A percentile compares a stretch with the other conserved stretches of the same genome.
Evolutionary conservation across 2,113 vertebrate species (phyloP).

Genomic region (Dissostichus mawsoni): DNA sequence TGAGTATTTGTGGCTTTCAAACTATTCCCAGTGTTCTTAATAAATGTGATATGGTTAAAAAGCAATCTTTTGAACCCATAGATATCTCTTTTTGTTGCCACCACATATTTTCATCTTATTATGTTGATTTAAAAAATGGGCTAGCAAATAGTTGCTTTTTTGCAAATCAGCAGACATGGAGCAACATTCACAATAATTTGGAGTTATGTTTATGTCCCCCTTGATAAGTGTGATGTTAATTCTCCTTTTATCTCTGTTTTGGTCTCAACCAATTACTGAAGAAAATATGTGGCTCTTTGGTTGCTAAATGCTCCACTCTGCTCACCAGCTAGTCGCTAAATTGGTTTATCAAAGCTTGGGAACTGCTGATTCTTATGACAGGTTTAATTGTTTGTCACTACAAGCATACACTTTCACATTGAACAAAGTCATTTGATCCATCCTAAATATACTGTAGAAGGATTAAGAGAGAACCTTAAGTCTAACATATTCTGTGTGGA

Average conservation of each 20-base stretch:
- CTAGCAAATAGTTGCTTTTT: neutral
- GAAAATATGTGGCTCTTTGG: neutral
- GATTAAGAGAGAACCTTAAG: neutral
- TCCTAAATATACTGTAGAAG: neutral
- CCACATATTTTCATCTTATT: neutral
- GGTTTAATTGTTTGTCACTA: too few species aligned
- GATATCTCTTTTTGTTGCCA: neutral
- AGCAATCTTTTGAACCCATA: too few species aligned
- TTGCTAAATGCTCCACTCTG: neutral
- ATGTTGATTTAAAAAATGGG: neutral
- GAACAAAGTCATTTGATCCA: neutral
- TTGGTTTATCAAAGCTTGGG: neutral
- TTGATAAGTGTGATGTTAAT: neutral
- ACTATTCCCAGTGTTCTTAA: constrained; percentile 38
- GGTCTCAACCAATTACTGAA: neutral
- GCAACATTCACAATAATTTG: neutral
- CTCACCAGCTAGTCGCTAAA: too few species aligned
- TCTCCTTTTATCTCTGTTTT: neutral
- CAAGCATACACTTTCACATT: neutral
- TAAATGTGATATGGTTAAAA: constrained; percentile 15
- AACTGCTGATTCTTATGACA: too few species aligned
- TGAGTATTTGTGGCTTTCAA: constrained; percentile 23
- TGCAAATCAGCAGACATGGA: neutral
- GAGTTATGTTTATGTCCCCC: neutral
- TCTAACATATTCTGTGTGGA: neutral